Evolutionary conservation across 1,140 invertebrate genomes (phyloP).

Genomic region (Drosophila kepulauana): DNA sequence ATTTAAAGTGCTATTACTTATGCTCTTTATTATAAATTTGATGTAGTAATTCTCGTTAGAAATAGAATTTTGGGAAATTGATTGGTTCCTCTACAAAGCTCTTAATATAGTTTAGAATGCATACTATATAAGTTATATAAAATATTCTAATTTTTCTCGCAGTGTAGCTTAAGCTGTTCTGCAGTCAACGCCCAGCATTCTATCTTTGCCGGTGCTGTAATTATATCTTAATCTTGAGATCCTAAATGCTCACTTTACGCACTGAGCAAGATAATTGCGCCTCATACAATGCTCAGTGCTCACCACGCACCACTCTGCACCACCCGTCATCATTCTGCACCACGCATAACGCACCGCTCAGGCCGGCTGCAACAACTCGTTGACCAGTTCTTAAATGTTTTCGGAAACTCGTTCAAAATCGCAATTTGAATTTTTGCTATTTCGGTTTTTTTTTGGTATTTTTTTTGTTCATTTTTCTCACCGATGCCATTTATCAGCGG

Average conservation of each 20-base stretch:
- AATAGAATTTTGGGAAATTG: too few species aligned
- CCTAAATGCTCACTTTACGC: conserved; percentile 49
- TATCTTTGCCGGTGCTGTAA: conserved; percentile 23
- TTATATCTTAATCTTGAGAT: conserved; percentile 57
- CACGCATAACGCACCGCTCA: neutral
- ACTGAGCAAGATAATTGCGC: conserved; percentile 37
- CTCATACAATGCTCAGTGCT: neutral
- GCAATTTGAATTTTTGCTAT: conserved; percentile 14
- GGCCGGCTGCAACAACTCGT: neutral
- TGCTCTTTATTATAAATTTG: too few species aligned
- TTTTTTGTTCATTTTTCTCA: conserved; percentile 31
- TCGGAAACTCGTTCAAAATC: conserved; percentile 43
- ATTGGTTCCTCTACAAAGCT: too few species aligned
- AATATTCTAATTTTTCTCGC: neutral
- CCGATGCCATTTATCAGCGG: conserved; percentile 23
- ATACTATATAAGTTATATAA: too few species aligned
- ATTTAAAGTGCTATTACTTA: too few species aligned
- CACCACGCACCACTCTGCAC: conserved; percentile 23
- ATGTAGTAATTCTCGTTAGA: too few species aligned
- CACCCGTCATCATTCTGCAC: neutral
- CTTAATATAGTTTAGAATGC: too few species aligned
- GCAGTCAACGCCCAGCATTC: conserved; percentile 13
- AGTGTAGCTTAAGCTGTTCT: conserved; percentile 4
- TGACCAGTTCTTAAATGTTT: conserved; percentile 52
- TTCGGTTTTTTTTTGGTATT: neutral